A percentile compares a stretch with the other conserved stretches of the same genome.
Conservation (phyloP, 2,797 vertebrate species). For the Ctenochaetus hawaiiensis region DNA sequence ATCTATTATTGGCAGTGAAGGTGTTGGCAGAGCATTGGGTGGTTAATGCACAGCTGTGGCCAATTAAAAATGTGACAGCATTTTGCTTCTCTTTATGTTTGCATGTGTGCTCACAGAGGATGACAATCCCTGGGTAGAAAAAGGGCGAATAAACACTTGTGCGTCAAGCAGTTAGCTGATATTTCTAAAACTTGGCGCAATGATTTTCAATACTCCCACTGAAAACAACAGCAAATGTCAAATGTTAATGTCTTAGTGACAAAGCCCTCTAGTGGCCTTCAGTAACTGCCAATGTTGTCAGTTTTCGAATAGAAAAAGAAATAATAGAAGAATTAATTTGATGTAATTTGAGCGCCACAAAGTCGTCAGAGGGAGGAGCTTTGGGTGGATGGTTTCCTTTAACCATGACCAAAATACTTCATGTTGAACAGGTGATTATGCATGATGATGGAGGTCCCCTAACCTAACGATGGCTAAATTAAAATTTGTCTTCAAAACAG, state of each 20-base stretch:
- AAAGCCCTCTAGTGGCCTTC: neutral
- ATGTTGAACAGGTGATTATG: neutral
- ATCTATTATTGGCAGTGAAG: constrained; percentile 28
- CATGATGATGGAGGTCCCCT: neutral
- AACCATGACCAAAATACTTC: neutral
- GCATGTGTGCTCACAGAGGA: neutral
- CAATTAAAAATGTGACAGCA: constrained; percentile 60
- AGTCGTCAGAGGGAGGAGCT: neutral
- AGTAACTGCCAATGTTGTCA: neutral
- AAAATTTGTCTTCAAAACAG: neutral
- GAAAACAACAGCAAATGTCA: neutral
- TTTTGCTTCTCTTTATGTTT: constrained; percentile 17
- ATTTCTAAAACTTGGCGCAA: neutral
- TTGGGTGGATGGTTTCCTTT: neutral
- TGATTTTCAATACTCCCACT: neutral
- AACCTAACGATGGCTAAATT: neutral
- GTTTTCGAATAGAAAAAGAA: too few species aligned
- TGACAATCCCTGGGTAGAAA: constrained; percentile 22
- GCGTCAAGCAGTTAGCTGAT: constrained; percentile 1
- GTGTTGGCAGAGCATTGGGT: constrained; percentile 30
- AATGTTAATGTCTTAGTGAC: neutral
- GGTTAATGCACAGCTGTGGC: constrained; percentile 48
- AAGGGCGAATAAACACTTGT: constrained; percentile 2
- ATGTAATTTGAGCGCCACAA: neutral
- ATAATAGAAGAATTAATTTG: neutral